phyloP scores from a whole-genome alignment of 2,888 invertebrate species.

The Sminthurides aquaticus region DNA sequence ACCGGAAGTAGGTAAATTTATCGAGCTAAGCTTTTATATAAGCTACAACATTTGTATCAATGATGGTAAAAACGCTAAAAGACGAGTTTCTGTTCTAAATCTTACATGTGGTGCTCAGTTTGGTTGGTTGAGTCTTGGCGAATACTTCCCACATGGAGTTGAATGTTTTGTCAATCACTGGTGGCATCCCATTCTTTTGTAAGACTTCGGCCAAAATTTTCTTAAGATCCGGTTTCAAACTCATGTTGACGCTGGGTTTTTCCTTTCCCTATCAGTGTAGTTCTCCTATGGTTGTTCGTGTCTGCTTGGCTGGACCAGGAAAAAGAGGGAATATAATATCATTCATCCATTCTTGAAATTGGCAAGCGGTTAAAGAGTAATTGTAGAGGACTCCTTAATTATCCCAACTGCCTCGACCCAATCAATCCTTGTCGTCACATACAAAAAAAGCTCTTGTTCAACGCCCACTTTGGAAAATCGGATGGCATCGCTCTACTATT shows the following conservation, averaged over 20 bases:
- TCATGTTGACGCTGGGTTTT: constrained; percentile 28
- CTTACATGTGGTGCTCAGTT: constrained; percentile 37
- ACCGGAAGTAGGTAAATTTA: too few species aligned
- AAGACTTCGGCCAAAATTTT: constrained; percentile 31
- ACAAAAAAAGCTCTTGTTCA: not conserved
- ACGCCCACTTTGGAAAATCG: not conserved
- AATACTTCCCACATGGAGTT: constrained; percentile 41
- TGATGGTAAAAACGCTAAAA: too few species aligned
- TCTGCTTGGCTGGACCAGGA: not conserved
- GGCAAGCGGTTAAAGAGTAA: not conserved
- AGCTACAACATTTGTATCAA: too few species aligned
- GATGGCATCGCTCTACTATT: too few species aligned
- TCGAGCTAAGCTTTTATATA: too few species aligned
- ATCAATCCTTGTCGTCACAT: not conserved
- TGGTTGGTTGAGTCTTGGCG: constrained; percentile 40
- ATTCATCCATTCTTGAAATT: not conserved
- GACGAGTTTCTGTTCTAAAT: too few species aligned
- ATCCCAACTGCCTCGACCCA: not conserved
- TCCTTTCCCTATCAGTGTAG: not conserved
- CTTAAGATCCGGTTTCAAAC: constrained; percentile 34
- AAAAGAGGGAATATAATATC: not conserved
- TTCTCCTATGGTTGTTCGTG: not conserved
- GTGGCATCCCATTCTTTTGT: constrained; percentile 31
- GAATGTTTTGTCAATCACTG: constrained; percentile 24
- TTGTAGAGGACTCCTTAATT: not conserved